Evolutionary conservation across 2,113 vertebrate species (phyloP).

Genomic region (Siphamia tubifer): DNA sequence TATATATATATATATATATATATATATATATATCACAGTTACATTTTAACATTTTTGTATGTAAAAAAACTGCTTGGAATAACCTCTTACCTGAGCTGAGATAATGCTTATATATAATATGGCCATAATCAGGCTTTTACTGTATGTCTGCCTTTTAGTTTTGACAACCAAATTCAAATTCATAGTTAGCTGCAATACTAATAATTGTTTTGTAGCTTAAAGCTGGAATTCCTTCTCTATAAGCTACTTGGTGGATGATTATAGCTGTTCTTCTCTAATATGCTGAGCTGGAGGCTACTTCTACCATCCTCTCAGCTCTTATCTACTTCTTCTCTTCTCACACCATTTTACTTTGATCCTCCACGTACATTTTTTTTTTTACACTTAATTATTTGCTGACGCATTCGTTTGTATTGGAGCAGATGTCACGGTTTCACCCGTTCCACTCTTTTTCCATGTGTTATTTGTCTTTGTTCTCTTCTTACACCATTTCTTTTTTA

Average conservation of each 20-base stretch:
- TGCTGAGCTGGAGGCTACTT: background rate
- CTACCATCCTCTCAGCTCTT: background rate
- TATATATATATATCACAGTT: too few relatives aligned
- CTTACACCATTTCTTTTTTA: background rate
- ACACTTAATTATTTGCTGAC: slow-evolving; percentile 38
- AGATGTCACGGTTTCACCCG: background rate
- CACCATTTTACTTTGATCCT: slow-evolving; percentile 14
- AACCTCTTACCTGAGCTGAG: too few relatives aligned
- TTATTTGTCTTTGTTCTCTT: background rate
- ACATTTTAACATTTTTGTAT: too few relatives aligned
- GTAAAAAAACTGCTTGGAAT: too few relatives aligned
- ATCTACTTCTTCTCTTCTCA: background rate
- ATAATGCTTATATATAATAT: too few relatives aligned
- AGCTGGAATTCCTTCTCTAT: too few relatives aligned
- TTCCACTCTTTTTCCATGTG: background rate
- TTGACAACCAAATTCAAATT: too few relatives aligned
- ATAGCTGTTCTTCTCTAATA: too few relatives aligned
- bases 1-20: too few relatives aligned
- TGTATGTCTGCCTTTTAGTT: background rate
- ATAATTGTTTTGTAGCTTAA: too few relatives aligned
- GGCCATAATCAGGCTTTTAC: too few relatives aligned
- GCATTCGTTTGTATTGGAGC: background rate
- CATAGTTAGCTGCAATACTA: background rate
- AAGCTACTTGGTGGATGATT: background rate
- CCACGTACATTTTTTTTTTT: background rate